phyloP scores from a whole-genome alignment of 2,888 invertebrate species.

The Trachelus stipa region DNA sequence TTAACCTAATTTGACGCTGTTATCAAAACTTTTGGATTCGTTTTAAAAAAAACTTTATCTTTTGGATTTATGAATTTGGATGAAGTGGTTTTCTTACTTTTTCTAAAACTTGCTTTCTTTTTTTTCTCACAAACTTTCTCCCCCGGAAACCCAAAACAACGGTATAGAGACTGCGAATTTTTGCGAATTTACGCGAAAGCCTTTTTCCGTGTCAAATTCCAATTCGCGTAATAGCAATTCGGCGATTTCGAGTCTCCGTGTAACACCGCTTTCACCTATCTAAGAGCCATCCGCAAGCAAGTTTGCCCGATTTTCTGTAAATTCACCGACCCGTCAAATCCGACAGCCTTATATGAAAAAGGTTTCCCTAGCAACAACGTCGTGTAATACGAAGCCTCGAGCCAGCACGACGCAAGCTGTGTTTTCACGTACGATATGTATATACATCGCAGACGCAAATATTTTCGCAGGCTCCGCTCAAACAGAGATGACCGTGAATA shows the following conservation, averaged over 20 bases:
- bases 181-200: neutral
- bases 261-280: neutral
- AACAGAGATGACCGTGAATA: constrained; percentile 6
- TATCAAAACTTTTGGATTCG: neutral
- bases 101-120: neutral
- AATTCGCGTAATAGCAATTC: neutral
- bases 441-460: constrained; percentile 5
- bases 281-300: neutral
- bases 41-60: neutral
- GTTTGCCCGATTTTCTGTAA: neutral
- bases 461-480: constrained; percentile 1
- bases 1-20: neutral
- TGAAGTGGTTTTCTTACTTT: neutral
- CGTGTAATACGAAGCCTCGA: neutral
- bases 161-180: neutral
- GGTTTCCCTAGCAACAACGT: neutral
- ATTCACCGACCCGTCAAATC: neutral
- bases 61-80: neutral
- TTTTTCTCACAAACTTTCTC: neutral
- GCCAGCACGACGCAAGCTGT: neutral
- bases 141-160: neutral
- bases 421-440: neutral
- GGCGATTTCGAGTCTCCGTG: neutral
- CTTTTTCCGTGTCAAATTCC: neutral
- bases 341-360: neutral